Evolutionary conservation across 37 sponge, comb jelly and placozoan species (phyloP).

Genomic region (Axinella damicornis): DNA sequence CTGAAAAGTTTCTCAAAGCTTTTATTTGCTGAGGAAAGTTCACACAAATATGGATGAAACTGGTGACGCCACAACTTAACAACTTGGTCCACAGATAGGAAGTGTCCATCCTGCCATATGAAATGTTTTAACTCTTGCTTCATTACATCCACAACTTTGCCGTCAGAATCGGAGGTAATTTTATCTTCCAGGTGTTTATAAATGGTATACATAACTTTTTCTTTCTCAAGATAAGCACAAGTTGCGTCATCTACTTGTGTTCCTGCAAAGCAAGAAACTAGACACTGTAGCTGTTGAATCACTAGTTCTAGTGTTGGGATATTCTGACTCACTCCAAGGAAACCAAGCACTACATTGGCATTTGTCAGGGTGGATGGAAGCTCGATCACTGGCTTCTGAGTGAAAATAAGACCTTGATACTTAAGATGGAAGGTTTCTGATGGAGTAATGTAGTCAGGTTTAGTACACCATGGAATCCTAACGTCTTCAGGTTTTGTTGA

Average conservation of each 20-base stretch:
- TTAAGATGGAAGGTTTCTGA: background rate
- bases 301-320: slow-evolving; percentile 8
- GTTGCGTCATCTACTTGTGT: background rate
- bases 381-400: slow-evolving; percentile 6
- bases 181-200: slow-evolving; percentile 19
- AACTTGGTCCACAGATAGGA: slow-evolving; percentile 28
- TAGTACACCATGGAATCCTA: slow-evolving; percentile 54
- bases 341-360: slow-evolving; percentile 1
- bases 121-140: slow-evolving; percentile 8
- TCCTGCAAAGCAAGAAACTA: slow-evolving; percentile 3
- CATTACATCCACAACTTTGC: background rate
- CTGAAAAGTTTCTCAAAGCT: slow-evolving; percentile 29
- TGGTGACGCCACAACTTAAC: background rate
- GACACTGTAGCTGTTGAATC: slow-evolving; percentile 6
- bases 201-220: background rate
- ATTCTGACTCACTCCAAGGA: slow-evolving; percentile 12
- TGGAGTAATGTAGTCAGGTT: slow-evolving; percentile 3
- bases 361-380: background rate
- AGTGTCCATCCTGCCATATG: slow-evolving; percentile 60
- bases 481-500: slow-evolving; percentile 10
- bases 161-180: background rate
- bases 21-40: slow-evolving; percentile 19
- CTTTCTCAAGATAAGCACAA: background rate
- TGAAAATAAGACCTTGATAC: slow-evolving; percentile 16
- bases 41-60: slow-evolving; percentile 50